These are phyloP conservation scores for Idaea aversata DNA, from an alignment of 2,888 invertebrate species.

Conservation along the genomic window DNA sequence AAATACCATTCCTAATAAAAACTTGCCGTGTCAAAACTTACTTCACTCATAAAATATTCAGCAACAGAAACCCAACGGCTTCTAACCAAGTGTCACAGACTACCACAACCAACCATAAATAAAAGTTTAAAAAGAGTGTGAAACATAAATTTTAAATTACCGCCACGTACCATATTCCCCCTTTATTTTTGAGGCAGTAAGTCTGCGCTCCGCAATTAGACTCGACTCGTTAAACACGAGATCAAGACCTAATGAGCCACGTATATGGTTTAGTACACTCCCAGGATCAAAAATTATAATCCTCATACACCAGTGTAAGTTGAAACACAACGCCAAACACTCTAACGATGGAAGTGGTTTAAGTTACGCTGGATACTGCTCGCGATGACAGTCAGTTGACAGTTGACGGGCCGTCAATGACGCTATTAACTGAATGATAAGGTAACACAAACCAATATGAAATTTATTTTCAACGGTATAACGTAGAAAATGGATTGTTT, in stretches of 20 bases:
- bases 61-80: not conserved
- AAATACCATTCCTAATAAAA: not conserved
- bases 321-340: slow-evolving; percentile 27
- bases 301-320: slow-evolving; percentile 39
- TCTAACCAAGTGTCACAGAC: not conserved
- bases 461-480: slow-evolving; percentile 31
- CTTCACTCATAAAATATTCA: not conserved
- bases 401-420: slow-evolving; percentile 50
- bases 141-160: slow-evolving; percentile 64
- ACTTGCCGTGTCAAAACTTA: not conserved
- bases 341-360: slow-evolving; percentile 22
- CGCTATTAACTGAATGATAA: slow-evolving; percentile 34
- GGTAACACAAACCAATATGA: slow-evolving; percentile 29
- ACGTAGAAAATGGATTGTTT: slow-evolving; percentile 30
- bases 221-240: slow-evolving; percentile 67
- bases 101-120: slow-evolving; percentile 10
- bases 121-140: slow-evolving; percentile 53
- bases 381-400: slow-evolving; percentile 59
- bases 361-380: slow-evolving; percentile 30
- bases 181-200: slow-evolving; percentile 52
- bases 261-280: slow-evolving; percentile 70
- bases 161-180: slow-evolving; percentile 48
- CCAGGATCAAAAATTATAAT: slow-evolving; percentile 71
- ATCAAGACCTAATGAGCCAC: slow-evolving; percentile 75
- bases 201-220: slow-evolving; percentile 63